Evolutionary conservation across 2,888 invertebrate species (phyloP).

Genomic region (Agrochola circellaris): DNA sequence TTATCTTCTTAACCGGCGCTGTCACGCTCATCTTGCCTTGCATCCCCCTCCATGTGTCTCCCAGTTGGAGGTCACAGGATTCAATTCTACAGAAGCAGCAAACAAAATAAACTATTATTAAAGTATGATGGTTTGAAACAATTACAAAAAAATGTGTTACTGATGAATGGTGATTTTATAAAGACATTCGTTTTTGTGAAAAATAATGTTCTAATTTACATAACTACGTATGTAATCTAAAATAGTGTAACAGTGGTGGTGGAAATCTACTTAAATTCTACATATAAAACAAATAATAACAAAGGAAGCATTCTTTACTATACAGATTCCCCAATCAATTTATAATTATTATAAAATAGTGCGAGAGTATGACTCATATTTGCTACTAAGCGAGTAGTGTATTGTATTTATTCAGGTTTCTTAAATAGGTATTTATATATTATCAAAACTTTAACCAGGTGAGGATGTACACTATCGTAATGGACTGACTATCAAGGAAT

Average conservation of each 20-base stretch:
- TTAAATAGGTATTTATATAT: constrained; percentile 66
- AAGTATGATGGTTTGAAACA: constrained; percentile 72
- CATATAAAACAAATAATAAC: constrained; percentile 64
- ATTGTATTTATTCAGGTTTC: constrained; percentile 75
- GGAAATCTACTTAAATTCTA: constrained; percentile 62
- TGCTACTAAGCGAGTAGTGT: constrained; percentile 69
- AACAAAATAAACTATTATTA: constrained; percentile 88
- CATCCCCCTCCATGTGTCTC: constrained; percentile 94
- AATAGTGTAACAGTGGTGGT: constrained; percentile 65
- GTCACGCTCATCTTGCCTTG: constrained; percentile 96
- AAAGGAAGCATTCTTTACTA: constrained; percentile 74
- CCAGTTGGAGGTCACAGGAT: constrained; percentile 96
- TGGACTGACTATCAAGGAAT: constrained; percentile 81
- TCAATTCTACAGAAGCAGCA: constrained; percentile 94
- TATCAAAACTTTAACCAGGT: constrained; percentile 76
- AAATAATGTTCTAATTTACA: constrained; percentile 49
- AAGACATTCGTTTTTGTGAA: constrained; percentile 48
- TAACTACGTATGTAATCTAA: constrained; percentile 55
- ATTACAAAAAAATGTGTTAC: constrained; percentile 67
- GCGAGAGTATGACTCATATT: constrained; percentile 78
- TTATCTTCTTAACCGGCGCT: constrained; percentile 92
- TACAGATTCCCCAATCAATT: constrained; percentile 68
- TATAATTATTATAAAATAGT: constrained; percentile 66
- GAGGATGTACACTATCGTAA: constrained; percentile 77
- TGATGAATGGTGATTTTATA: constrained; percentile 61